These are phyloP conservation scores for Anser brachyrhynchus DNA, from an alignment of 2,113 vertebrate species.

Conservation along the genomic window DNA sequence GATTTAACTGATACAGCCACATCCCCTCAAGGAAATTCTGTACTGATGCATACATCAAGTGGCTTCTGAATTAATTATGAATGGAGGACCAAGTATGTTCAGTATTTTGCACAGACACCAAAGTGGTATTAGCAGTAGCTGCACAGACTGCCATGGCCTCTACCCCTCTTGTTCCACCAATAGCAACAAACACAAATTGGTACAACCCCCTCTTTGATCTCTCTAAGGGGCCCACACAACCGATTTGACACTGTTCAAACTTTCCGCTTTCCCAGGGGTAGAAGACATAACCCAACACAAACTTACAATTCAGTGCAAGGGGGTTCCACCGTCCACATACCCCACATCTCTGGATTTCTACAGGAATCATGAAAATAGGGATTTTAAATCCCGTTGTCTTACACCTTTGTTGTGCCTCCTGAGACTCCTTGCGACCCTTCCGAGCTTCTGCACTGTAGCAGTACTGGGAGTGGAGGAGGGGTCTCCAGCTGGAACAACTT, in stretches of 20 bases:
- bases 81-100: not conserved
- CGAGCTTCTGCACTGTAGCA: fast-evolving
- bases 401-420: fast-evolving
- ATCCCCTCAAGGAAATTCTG: not conserved
- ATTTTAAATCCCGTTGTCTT: not conserved
- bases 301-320: not conserved
- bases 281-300: not conserved
- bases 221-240: not conserved
- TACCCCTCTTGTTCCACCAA: not conserved
- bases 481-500: not conserved
- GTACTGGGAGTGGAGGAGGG: not conserved
- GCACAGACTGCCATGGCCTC: not conserved
- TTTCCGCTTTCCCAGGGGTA: too few relatives aligned
- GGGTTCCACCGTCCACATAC: not conserved
- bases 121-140: not conserved
- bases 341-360: not conserved
- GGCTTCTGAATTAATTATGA: not conserved
- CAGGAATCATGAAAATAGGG: not conserved
- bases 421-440: not conserved
- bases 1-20: not conserved
- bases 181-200: not conserved
- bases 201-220: not conserved
- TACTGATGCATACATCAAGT: not conserved
- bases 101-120: not conserved
- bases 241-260: not conserved